Evolutionary conservation across 2,113 vertebrate genomes (phyloP).

Genomic region (Rattus norvegicus): DNA sequence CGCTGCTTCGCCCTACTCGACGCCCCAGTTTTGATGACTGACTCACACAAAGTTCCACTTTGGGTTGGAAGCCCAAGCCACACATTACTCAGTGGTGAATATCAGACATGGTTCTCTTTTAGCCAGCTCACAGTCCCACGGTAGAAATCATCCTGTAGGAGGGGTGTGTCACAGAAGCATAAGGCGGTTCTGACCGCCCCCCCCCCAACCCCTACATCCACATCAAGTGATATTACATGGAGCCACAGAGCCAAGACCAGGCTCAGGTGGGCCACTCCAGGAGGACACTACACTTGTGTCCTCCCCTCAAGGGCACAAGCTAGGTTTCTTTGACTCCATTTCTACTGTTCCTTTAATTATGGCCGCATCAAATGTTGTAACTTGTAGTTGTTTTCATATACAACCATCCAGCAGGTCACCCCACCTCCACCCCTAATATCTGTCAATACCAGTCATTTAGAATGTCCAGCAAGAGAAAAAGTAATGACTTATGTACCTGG

Average conservation of each 20-base stretch:
- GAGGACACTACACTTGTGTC: fast-evolving
- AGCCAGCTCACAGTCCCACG: neutral
- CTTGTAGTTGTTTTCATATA: neutral
- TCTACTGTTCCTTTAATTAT: neutral
- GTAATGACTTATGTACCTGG: fast-evolving
- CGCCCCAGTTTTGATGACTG: neutral
- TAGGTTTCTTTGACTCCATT: neutral
- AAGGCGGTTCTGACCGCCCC: neutral
- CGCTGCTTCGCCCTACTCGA: fast-evolving
- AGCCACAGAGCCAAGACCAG: fast-evolving
- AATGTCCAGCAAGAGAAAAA: neutral
- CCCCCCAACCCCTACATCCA: fast-evolving
- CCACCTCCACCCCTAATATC: no score
- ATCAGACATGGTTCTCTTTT: neutral
- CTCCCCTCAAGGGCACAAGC: neutral
- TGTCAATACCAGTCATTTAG: neutral
- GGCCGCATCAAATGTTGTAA: neutral
- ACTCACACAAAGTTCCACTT: neutral
- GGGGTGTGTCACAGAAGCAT: neutral
- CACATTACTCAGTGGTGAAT: neutral
- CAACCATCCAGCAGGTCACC: neutral
- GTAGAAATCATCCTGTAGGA: neutral
- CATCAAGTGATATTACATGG: fast-evolving
- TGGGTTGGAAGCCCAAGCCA: neutral
- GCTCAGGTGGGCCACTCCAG: neutral